Base-by-base conservation (phyloP, 23 tunicate genomes). In the Halocynthia roretzi region DNA sequence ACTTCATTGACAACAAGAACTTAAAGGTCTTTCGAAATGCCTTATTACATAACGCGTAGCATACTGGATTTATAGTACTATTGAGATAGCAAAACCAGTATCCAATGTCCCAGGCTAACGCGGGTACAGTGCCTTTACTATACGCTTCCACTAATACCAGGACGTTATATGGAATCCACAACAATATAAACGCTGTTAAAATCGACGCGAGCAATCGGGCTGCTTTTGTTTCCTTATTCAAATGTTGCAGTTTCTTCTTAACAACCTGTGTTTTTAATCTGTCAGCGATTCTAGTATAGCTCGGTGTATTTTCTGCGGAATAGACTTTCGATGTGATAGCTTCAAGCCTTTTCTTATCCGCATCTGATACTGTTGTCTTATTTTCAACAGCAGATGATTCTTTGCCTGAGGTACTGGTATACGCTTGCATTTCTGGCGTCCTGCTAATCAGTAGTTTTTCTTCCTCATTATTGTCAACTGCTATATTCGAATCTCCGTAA, bases 21-120 rank as follows among this genome's bases (percentile, higher is more conserved):
- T 86, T 86, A 50, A 92, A 92, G 14, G 88, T 86, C 12, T 78
- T 61, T 54, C 83, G 85, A 62, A 92, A 92, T 8, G 62, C 71
- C 52, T 81, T 67, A 75, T 94, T 94, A 77, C 99, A 94, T 56
- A 88, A 20, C 12, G 99, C 99, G 75, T 94, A 94, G 66, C 92
- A 88, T 6, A 88, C 87, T 10, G 99, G 99, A 72, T 94, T 94
- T 19, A 94, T 49, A 7, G 96, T 94, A 77, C 95, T 87, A 81
- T 94, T 94, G 49, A 94, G 75, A 58, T 94, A 94, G 61, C 99
- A 94, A 6, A 88, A 76, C 95, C 95, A 94, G 79, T 94, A 94
- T 5, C 99, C 99, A 0, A 94, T 21, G 55, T 81, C 77, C 99
- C 99, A 94, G 70, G 82, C 81, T 12, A 78, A 56, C 10, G 64